Evolutionary conservation across 2,113 vertebrate species (phyloP).

Genomic region (Menura novaehollandiae): DNA sequence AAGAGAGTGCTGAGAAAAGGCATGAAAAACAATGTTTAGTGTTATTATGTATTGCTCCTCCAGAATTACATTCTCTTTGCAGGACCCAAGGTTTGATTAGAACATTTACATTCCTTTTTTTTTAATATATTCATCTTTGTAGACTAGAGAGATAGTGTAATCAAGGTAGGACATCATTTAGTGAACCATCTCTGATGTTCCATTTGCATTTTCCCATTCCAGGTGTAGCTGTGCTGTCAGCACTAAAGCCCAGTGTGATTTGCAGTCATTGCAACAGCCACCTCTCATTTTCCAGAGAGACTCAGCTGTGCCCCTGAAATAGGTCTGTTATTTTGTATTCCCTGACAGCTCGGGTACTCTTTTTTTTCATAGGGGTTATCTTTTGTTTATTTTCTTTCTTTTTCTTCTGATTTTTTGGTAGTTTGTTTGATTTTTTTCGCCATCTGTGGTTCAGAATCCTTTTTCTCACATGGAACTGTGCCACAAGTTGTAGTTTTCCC

Average conservation of each 20-base stretch:
- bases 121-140: neutral
- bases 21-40: neutral
- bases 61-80: neutral
- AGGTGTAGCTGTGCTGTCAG: neutral
- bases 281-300: neutral
- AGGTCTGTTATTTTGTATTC: neutral
- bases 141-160: neutral
- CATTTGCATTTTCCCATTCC: neutral
- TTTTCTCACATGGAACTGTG: neutral
- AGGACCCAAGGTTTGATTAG: neutral
- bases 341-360: neutral
- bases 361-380: neutral
- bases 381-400: neutral
- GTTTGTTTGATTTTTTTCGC: neutral
- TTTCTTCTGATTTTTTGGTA: neutral
- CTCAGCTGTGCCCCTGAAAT: neutral
- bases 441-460: neutral
- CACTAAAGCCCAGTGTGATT: neutral
- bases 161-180: neutral
- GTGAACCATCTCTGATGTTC: neutral
- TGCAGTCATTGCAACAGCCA: neutral
- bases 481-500: neutral
- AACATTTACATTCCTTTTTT: neutral
- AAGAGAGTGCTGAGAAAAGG: neutral
- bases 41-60: neutral